Conservation (phyloP, 2,888 invertebrate species). For the Yponomeuta sedellus region DNA sequence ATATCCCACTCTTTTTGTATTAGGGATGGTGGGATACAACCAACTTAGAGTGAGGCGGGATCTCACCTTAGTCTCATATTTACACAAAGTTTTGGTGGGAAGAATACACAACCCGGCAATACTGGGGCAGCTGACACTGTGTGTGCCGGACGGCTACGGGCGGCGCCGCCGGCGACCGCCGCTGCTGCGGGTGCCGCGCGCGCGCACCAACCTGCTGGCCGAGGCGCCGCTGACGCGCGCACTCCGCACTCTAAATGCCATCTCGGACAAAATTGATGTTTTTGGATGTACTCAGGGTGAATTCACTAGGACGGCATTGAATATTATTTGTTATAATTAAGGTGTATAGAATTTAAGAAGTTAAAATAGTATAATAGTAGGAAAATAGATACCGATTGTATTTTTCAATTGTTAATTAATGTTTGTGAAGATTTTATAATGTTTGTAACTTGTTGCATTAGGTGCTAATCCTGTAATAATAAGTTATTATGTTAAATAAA, state of each 20-base stretch:
- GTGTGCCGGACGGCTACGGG: not conserved
- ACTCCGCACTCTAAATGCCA: not conserved
- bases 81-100: not conserved
- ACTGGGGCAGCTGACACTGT: not conserved
- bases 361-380: too few relatives aligned
- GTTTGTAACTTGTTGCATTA: too few relatives aligned
- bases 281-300: too few relatives aligned
- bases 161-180: not conserved
- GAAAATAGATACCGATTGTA: too few relatives aligned
- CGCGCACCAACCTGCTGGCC: not conserved
- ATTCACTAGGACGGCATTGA: too few relatives aligned
- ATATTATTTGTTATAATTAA: too few relatives aligned
- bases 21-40: constrained; percentile 11
- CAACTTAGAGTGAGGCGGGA: constrained; percentile 1
- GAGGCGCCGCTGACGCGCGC: constrained; percentile 1
- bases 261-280: too few relatives aligned
- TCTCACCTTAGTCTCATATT: not conserved
- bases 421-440: too few relatives aligned
- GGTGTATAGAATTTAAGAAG: too few relatives aligned
- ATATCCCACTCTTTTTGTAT: constrained; percentile 8
- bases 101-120: not conserved
- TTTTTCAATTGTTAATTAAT: too few relatives aligned
- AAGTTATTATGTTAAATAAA: too few relatives aligned
- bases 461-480: too few relatives aligned
- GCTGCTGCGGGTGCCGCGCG: constrained; percentile 2